phyloP scores from a whole-genome alignment of 2,797 vertebrate species.

The Clarias laeviceps region DNA sequence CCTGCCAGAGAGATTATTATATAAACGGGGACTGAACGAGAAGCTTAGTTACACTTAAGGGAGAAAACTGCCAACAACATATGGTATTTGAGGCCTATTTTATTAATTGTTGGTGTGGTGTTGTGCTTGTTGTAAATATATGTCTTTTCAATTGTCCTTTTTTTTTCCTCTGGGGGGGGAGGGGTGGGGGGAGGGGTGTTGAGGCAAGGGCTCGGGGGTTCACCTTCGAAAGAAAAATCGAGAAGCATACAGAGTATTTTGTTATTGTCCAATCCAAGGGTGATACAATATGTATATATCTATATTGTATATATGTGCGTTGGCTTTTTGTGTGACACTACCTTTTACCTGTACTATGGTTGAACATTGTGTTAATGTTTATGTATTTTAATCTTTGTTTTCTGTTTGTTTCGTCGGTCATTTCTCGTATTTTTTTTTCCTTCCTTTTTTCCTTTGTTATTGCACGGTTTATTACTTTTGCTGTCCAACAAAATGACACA shows the following conservation, averaged over 20 bases:
- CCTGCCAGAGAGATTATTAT: constrained; percentile 81
- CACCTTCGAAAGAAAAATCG: constrained; percentile 74
- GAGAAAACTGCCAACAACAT: constrained; percentile 81
- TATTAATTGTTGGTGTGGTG: constrained; percentile 88
- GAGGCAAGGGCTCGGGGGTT: constrained; percentile 74
- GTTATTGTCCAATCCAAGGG: constrained; percentile 92
- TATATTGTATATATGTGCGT: constrained; percentile 97
- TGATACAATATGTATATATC: constrained; percentile 91
- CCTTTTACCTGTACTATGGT: constrained; percentile 91
- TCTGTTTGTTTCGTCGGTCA: constrained; percentile 80
- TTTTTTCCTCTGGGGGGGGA: constrained; percentile 62
- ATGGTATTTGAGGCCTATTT: constrained; percentile 87
- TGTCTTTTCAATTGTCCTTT: constrained; percentile 87
- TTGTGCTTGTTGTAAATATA: constrained; percentile 89
- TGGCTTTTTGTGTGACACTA: constrained; percentile 92
- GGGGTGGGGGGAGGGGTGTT: constrained; percentile 69
- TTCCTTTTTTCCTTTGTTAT: constrained; percentile 79
- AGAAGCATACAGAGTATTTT: constrained; percentile 90
- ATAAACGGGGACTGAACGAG: constrained; percentile 58
- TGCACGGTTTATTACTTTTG: constrained; percentile 96
- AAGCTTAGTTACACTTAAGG: constrained; percentile 75
- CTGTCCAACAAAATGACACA: constrained; percentile 86
- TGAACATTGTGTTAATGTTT: constrained; percentile 96
- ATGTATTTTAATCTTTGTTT: constrained; percentile 84
- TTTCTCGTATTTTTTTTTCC: constrained; percentile 76